Conservation (phyloP, 2,113 vertebrate genomes). For the Scomber japonicus region DNA sequence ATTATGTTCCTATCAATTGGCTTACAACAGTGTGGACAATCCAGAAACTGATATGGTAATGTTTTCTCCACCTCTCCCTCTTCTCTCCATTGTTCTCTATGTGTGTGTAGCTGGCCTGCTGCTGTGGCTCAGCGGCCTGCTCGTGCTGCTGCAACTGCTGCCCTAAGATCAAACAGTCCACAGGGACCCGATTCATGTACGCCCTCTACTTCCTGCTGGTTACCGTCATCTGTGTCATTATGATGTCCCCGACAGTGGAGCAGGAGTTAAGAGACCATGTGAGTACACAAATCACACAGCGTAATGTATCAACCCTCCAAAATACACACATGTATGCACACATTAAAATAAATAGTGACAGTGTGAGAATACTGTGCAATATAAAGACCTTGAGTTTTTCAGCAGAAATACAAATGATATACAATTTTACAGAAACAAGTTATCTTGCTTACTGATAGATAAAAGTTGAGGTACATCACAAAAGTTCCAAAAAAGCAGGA, state of each 20-base stretch:
- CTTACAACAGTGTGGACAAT: conserved; percentile 17
- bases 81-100: conserved; percentile 42
- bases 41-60: conserved; percentile 12
- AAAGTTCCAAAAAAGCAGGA: no score
- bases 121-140: conserved; percentile 92
- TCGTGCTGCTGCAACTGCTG: conserved; percentile 94
- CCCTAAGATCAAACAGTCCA: conserved; percentile 96
- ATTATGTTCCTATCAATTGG: conserved; percentile 6
- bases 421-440: no score
- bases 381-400: no score
- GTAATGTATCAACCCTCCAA: not conserved
- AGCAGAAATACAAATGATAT: no score
- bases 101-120: conserved; percentile 92
- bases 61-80: conserved; percentile 9
- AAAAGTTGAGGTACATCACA: no score
- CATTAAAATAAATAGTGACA: no score
- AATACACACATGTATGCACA: not conserved
- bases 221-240: conserved; percentile 90
- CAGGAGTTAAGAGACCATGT: conserved; percentile 83
- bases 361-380: no score
- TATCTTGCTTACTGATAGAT: no score
- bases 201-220: conserved; percentile 95
- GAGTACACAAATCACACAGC: conserved; percentile 76
- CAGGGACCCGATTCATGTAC: conserved; percentile 95
- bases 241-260: conserved; percentile 95